These are phyloP conservation scores for Platypus cylindrus DNA, from an alignment of 2,888 invertebrate species.

Conservation along the genomic window DNA sequence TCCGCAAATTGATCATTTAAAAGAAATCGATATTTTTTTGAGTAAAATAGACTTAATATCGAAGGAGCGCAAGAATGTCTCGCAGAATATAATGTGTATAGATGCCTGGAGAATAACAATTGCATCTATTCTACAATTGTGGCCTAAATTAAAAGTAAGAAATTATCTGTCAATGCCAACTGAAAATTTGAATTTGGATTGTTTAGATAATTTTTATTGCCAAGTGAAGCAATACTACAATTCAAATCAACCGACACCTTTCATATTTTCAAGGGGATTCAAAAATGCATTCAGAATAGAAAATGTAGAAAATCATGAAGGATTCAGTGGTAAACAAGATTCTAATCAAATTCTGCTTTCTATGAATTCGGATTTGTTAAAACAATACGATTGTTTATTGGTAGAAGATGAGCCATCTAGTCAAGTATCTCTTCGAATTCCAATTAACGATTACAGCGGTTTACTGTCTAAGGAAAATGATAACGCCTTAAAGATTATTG, in stretches of 20 bases:
- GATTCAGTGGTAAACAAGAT: conserved; percentile 14
- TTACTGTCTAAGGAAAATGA: conserved; percentile 3
- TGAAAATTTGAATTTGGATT: conserved; percentile 2
- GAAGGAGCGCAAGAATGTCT: neutral
- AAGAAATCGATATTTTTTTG: neutral
- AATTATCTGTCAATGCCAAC: conserved; percentile 1
- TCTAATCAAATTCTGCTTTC: conserved; percentile 11
- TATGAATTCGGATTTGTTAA: conserved; percentile 9
- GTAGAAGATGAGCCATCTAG: neutral
- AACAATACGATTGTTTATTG: neutral
- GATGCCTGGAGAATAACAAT: conserved; percentile 4
- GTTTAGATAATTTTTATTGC: conserved; percentile 16
- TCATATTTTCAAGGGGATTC: conserved; percentile 10
- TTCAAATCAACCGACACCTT: neutral
- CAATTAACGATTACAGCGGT: conserved; percentile 4
- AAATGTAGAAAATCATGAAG: conserved; percentile 11
- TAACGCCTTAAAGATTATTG: conserved; percentile 1
- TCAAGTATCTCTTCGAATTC: neutral
- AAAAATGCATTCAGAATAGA: conserved; percentile 16
- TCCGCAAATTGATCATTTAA: conserved; percentile 4
- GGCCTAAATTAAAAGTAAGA: conserved; percentile 2
- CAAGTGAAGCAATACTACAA: conserved; percentile 9
- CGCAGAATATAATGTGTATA: conserved; percentile 1
- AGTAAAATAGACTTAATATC: neutral
- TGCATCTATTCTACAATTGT: conserved; percentile 1